Evolutionary conservation across 1,140 invertebrate species (phyloP).

Genomic region (Lepidostoma basale): DNA sequence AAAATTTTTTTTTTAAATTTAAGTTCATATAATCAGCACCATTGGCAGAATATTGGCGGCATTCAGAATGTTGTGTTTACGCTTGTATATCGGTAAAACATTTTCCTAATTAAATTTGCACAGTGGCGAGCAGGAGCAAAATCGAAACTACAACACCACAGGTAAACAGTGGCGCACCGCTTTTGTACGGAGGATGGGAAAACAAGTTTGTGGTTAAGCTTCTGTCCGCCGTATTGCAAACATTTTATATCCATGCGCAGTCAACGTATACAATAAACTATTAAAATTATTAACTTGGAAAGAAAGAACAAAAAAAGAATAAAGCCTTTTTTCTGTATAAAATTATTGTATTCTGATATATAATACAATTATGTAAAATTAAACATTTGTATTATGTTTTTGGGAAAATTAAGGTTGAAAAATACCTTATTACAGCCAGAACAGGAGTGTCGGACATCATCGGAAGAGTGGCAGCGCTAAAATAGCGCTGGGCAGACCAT

Average conservation of each 20-base stretch:
- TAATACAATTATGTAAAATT: neutral
- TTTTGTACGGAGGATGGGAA: neutral
- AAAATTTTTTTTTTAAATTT: too few relatives aligned
- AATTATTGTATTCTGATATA: neutral
- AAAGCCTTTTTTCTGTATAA: neutral
- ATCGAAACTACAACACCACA: conserved; percentile 14
- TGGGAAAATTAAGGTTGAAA: too few relatives aligned
- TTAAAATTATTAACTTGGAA: neutral
- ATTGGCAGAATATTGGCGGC: neutral
- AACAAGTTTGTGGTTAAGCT: neutral
- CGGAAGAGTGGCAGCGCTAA: too few relatives aligned
- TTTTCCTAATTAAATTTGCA: conserved; percentile 27
- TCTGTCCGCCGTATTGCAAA: neutral
- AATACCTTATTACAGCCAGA: too few relatives aligned
- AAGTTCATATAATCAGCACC: too few relatives aligned
- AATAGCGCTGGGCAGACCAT: too few relatives aligned
- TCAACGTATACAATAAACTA: neutral
- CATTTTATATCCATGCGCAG: neutral
- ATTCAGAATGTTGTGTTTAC: neutral
- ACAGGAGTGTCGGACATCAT: too few relatives aligned
- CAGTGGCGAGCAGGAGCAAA: neutral
- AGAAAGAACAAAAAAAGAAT: neutral
- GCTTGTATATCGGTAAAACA: conserved; percentile 2
- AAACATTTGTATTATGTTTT: too few relatives aligned
- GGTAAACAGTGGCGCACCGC: conserved; percentile 12